Percentiles rank a stretch among this genome's conserved stretches.
phyloP scores from a whole-genome alignment of 2,888 invertebrate species.

The Branchipolynoe longqiensis region DNA sequence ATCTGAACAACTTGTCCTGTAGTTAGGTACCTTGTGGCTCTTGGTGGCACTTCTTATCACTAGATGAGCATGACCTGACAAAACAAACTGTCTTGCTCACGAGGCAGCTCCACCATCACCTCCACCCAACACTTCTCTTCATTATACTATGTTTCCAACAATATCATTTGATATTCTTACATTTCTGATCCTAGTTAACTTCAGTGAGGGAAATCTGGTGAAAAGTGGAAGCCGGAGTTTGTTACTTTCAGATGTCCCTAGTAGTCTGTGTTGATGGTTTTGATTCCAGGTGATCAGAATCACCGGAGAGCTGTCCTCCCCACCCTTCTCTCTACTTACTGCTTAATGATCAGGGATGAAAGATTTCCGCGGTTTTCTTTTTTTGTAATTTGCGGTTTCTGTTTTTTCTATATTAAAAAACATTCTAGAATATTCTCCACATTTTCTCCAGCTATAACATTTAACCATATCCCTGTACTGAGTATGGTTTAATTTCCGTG shows the following conservation, averaged over 20 bases:
- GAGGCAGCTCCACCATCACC: conserved; percentile 1
- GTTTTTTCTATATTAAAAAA: too few relatives aligned
- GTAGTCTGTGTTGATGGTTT: conserved; percentile 35
- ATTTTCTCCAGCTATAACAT: too few relatives aligned
- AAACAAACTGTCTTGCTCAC: conserved; percentile 15
- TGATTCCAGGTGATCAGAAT: conserved; percentile 46
- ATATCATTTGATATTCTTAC: too few relatives aligned
- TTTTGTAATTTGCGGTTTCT: too few relatives aligned
- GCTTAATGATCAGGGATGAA: too few relatives aligned
- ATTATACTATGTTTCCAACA: too few relatives aligned
- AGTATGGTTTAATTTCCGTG: too few relatives aligned
- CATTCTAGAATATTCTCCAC: too few relatives aligned
- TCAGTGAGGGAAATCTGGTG: neutral
- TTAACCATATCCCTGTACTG: too few relatives aligned
- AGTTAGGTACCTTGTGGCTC: neutral
- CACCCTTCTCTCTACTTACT: conserved; percentile 34
- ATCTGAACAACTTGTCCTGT: neutral
- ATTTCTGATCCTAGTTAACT: too few relatives aligned
- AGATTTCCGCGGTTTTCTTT: too few relatives aligned
- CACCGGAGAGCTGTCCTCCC: conserved; percentile 40
- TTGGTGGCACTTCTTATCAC: conserved; percentile 25
- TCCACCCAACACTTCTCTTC: neutral
- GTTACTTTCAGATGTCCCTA: conserved; percentile 40
- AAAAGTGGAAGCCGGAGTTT: neutral
- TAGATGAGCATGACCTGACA: conserved; percentile 41